Percentiles rank a stretch among this genome's conserved stretches.
phyloP scores from a whole-genome alignment of 2,888 invertebrate genomes.

The Nesidiocoris tenuis region DNA sequence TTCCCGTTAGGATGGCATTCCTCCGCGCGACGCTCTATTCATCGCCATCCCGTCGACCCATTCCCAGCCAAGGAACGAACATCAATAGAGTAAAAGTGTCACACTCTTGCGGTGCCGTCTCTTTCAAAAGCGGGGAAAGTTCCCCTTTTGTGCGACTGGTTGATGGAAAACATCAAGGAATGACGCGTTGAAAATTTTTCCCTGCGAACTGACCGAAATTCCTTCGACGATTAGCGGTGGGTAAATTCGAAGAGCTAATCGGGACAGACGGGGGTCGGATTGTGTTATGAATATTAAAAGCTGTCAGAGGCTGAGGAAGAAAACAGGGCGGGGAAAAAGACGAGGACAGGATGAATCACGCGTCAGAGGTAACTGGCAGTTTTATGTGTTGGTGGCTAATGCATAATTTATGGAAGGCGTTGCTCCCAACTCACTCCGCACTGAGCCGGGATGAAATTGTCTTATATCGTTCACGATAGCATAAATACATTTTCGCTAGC shows the following conservation, averaged over 20 bases:
- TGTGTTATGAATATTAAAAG: not conserved
- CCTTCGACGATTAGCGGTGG: not conserved
- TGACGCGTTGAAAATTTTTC: not conserved
- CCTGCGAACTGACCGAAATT: not conserved
- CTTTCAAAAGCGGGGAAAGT: conserved; percentile 28
- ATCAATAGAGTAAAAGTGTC: conserved; percentile 32
- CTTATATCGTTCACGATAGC: no score
- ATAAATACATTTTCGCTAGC: no score
- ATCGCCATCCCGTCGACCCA: not conserved
- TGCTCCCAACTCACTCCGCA: not conserved
- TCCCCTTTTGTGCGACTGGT: not conserved
- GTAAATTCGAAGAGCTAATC: not conserved
- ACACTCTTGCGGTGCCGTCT: not conserved
- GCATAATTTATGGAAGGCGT: conserved; percentile 7
- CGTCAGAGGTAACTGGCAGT: conserved; percentile 4
- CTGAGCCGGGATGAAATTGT: no score
- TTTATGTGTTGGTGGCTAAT: conserved; percentile 9
- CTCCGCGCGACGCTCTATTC: conserved; percentile 1
- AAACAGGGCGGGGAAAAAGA: not conserved
- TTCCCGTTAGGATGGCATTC: conserved; percentile 33
- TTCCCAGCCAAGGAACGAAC: no score
- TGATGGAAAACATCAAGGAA: not conserved
- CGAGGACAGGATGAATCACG: conserved; percentile 7
- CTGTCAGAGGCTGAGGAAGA: not conserved
- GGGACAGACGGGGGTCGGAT: not conserved